These are phyloP conservation scores for Epicampocera succincta DNA, from an alignment of 2,888 invertebrate species.

Conservation along the genomic window DNA sequence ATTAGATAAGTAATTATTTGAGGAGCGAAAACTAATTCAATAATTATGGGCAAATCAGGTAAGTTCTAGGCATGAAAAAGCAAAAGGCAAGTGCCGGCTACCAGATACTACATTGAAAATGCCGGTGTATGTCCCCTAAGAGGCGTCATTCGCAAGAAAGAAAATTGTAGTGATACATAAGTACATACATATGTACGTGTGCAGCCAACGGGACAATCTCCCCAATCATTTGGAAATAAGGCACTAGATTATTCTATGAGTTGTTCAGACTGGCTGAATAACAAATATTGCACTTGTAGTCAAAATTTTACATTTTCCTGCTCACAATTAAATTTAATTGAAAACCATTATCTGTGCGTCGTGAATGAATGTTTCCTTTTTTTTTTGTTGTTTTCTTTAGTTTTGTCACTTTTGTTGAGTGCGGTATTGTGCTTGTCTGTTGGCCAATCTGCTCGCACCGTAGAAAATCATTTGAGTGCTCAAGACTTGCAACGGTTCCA, in stretches of 20 bases:
- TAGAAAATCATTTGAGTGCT: constrained; percentile 77
- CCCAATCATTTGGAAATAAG: too few species aligned
- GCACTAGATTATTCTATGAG: too few species aligned
- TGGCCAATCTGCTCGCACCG: constrained; percentile 75
- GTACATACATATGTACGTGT: too few species aligned
- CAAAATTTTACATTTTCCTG: too few species aligned
- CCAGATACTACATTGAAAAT: not conserved
- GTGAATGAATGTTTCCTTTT: too few species aligned
- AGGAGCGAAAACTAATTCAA: not conserved
- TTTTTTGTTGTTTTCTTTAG: constrained; percentile 2
- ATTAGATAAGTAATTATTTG: not conserved
- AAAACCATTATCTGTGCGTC: too few species aligned
- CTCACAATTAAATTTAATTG: too few species aligned
- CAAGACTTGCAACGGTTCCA: constrained; percentile 79
- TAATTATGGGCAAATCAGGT: constrained; percentile 72
- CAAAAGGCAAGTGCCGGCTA: constrained; percentile 33
- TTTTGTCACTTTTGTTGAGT: constrained; percentile 51
- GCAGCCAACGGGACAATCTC: too few species aligned
- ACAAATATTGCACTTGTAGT: too few species aligned
- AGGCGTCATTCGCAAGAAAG: constrained; percentile 33
- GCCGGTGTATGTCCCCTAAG: constrained; percentile 35
- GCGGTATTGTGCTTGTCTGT: constrained; percentile 57
- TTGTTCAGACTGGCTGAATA: too few species aligned
- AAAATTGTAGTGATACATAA: too few species aligned
- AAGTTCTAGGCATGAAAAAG: constrained; percentile 37